Evolutionary conservation across 1,140 invertebrate genomes (phyloP), one percentile per base, ranked within the genome.

Genomic region (Drosophila varians): DNA sequence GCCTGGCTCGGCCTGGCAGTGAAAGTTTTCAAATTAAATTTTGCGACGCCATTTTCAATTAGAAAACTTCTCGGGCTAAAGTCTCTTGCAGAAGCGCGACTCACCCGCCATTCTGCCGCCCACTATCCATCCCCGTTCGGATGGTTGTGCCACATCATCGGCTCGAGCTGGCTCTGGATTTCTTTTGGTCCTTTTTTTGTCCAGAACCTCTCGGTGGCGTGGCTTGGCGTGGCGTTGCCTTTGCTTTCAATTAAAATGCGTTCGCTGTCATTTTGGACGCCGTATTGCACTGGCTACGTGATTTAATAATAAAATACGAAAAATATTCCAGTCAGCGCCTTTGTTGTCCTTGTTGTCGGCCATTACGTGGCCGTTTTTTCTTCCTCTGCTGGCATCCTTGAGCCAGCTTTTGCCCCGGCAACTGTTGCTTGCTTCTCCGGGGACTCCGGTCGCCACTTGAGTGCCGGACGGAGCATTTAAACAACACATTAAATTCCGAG

Each of bases 21-120:
- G 77, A 87, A 87, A 87, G 82, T 87, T 87, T 87, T 88, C 83
- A 87, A 87, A 87, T 87, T 87, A 87, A 87, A 87, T 87, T 87
- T 73, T 74, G 82, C 82, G 77, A 87, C 82, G 82, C 83, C 82
- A 87, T 87, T 87, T 87, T 87, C 82, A 87, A 87, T 87, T 87
- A 87, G 77, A 87, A 87, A 87, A 87, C 64, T 87, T 87, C 69
- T 55, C 58, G 75, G 28, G 60, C 69, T 74, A 77, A 82, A 82
- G 82, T 77, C 83, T 54, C 54, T 60, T n/a, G 54, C 68, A 77
- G 64, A 56, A 71, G 40, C 47, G 46, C 58, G 43, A 51, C 46
- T 40, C 48, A 38, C 43, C 34, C 48, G 31, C 26, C 43, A 61
- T 38, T 38, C 16, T 4, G 19, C 52, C 2, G 1, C 11, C n/a